Conservation (phyloP, 2,113 vertebrate genomes). For the Oreotrochilus melanogaster region DNA sequence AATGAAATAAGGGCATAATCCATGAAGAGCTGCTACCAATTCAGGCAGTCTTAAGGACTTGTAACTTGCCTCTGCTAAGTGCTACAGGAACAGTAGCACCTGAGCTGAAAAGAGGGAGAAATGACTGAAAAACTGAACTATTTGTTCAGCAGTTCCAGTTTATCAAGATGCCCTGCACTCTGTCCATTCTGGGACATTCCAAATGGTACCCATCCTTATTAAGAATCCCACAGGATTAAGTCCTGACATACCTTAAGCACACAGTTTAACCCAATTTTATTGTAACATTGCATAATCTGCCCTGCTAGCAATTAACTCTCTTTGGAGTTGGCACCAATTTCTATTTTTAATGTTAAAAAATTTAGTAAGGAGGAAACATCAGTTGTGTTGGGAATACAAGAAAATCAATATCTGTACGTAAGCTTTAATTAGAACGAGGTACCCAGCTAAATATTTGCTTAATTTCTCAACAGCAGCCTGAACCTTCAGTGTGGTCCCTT, state of each 20-base stretch:
- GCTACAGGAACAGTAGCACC: not conserved
- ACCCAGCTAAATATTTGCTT: not conserved
- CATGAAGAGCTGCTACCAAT: not conserved
- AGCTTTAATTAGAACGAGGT: slow-evolving; percentile 35
- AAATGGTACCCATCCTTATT: not conserved
- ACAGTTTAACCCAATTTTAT: slow-evolving; percentile 14
- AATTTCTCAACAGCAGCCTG: not conserved
- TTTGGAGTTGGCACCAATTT: slow-evolving; percentile 30
- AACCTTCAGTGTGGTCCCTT: not conserved
- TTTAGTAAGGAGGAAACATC: not conserved
- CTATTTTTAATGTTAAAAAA: slow-evolving; percentile 20
- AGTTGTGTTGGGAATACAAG: slow-evolving; percentile 31
- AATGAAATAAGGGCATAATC: not conserved
- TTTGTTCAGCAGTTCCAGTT: not conserved
- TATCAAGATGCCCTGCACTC: not conserved
- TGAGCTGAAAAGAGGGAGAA: not conserved
- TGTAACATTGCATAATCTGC: not conserved
- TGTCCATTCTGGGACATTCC: not conserved
- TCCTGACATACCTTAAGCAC: not conserved
- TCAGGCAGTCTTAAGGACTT: not conserved
- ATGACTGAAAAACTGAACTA: not conserved
- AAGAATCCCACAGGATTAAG: not conserved
- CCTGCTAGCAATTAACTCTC: not conserved
- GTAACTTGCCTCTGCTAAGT: not conserved
- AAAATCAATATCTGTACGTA: not conserved